These are phyloP conservation scores for Jaculus jaculus DNA, from an alignment of 2,113 vertebrate genomes.

Conservation along the genomic window DNA sequence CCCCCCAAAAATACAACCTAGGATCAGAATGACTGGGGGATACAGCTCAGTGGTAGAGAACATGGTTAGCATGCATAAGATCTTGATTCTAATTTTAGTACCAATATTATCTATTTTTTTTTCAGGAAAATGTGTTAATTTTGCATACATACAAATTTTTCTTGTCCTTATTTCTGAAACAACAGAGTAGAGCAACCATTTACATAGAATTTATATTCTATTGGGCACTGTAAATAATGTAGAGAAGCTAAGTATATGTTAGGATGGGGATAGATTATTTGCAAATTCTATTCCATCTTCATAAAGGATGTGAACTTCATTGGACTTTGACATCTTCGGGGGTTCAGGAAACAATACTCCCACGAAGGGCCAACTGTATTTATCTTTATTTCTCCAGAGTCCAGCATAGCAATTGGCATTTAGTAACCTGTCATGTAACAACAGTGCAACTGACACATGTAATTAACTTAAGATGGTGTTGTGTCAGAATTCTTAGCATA, in stretches of 20 bases:
- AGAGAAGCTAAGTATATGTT: background rate
- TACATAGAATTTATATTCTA: background rate
- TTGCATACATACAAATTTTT: background rate
- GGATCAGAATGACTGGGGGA: too few species aligned
- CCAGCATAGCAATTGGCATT: background rate
- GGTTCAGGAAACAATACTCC: background rate
- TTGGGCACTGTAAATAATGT: background rate
- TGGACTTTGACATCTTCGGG: background rate
- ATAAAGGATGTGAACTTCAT: background rate
- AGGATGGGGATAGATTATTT: background rate
- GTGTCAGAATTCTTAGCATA: background rate
- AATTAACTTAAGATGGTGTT: background rate
- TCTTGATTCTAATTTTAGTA: background rate
- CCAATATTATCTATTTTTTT: background rate
- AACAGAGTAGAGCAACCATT: background rate
- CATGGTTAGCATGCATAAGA: too few species aligned
- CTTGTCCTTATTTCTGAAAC: background rate
- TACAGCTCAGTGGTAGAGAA: background rate
- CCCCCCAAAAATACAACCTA: background rate
- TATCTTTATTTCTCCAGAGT: background rate
- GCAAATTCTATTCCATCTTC: background rate
- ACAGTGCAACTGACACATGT: background rate
- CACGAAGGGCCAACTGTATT: background rate
- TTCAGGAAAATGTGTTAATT: background rate
- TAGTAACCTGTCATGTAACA: background rate